phyloP scores from a whole-genome alignment of 2,797 vertebrate genomes.

The Coilia nasus region DNA sequence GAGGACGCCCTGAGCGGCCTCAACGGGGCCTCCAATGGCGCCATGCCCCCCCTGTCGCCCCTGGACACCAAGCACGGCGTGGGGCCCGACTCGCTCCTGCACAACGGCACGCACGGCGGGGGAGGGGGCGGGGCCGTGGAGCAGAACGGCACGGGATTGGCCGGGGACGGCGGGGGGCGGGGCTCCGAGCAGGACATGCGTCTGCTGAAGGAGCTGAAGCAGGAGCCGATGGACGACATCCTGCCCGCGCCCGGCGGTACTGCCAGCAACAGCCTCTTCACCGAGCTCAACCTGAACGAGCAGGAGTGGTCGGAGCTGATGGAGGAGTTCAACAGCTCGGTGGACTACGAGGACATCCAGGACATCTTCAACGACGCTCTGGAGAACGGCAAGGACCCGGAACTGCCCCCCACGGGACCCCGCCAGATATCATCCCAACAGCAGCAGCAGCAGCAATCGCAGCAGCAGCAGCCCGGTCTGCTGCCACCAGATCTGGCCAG shows the following conservation, averaged over 20 bases:
- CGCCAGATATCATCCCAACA: not conserved
- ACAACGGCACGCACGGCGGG: conserved; percentile 77
- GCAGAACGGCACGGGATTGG: conserved; percentile 69
- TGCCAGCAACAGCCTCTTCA: conserved; percentile 87
- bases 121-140: conserved; percentile 61
- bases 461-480: conserved; percentile 71
- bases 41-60: conserved; percentile 79
- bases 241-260: conserved; percentile 87
- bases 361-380: conserved; percentile 95
- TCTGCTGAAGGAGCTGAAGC: conserved; percentile 89
- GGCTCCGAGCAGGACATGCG: conserved; percentile 77
- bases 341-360: conserved; percentile 95
- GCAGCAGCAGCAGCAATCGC: not conserved
- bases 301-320: conserved; percentile 98
- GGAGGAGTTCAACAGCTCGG: conserved; percentile 94
- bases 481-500: conserved; percentile 81
- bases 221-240: conserved; percentile 91
- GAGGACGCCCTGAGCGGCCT: conserved; percentile 74
- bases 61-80: conserved; percentile 82
- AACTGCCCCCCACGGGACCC: conserved; percentile 64
- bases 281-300: conserved; percentile 95
- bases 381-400: conserved; percentile 91
- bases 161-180: conserved; percentile 58
- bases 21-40: conserved; percentile 79
- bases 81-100: conserved; percentile 69